Evolutionary conservation across 2,113 vertebrate genomes (phyloP).

Genomic region (Colaptes auratus): DNA sequence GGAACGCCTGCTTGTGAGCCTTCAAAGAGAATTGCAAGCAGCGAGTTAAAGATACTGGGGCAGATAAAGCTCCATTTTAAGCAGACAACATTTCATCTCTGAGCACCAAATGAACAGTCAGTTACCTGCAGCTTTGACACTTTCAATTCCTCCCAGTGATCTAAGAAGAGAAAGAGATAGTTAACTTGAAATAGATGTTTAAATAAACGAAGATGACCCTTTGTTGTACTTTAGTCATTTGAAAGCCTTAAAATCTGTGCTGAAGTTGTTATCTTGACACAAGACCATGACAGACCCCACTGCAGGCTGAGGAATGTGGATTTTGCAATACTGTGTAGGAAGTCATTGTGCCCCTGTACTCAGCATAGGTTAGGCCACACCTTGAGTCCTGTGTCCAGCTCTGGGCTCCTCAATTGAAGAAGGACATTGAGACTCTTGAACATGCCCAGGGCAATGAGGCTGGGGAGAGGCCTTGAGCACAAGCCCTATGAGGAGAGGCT

Average conservation of each 20-base stretch:
- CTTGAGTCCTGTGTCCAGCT: no score
- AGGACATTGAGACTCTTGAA: no score
- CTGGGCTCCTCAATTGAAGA: no score
- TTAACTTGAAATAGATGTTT: neutral
- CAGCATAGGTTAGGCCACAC: no score
- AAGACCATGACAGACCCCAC: neutral
- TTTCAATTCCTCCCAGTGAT: constrained; percentile 85
- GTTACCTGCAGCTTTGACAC: constrained; percentile 85
- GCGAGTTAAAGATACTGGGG: neutral
- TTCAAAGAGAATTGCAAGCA: constrained; percentile 52
- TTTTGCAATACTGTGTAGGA: neutral
- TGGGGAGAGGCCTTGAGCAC: no score
- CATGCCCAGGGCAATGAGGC: no score
- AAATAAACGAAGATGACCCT: neutral
- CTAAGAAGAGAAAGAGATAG: constrained; percentile 24
- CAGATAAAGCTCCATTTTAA: neutral
- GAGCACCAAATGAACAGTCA: neutral
- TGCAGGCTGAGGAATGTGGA: accelerated
- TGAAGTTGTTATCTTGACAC: neutral
- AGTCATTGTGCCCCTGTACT: no score
- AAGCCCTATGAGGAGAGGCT: no score
- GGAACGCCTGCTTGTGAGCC: constrained; percentile 89
- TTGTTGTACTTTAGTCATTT: neutral
- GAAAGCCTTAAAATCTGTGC: neutral
- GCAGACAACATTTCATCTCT: neutral